A percentile compares a stretch with the other conserved stretches of the same genome.
Conservation (phyloP, 2,113 vertebrate genomes). For the Aegotheles bennettii region DNA sequence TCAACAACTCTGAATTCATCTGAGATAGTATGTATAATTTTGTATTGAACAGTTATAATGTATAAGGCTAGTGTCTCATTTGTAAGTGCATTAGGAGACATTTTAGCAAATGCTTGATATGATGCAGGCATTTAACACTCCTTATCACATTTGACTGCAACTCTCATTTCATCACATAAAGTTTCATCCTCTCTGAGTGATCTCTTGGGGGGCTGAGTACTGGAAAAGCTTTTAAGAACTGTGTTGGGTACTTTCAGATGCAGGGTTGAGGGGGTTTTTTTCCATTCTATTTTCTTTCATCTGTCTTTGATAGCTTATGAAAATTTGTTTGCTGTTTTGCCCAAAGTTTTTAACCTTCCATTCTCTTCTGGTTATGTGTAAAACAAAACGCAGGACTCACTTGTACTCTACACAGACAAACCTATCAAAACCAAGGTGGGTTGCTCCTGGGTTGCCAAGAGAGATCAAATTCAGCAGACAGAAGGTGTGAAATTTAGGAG, state of each 20-base stretch:
- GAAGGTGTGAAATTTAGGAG: conserved; percentile 29
- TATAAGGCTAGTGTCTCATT: background rate
- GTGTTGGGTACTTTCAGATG: conserved; percentile 20
- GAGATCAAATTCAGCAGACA: background rate
- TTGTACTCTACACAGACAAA: background rate
- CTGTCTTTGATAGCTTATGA: background rate
- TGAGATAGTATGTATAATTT: background rate
- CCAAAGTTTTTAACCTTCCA: background rate
- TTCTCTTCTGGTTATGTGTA: background rate
- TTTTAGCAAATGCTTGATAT: conserved; percentile 33
- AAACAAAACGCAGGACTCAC: background rate
- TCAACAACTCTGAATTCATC: background rate
- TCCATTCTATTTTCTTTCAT: background rate
- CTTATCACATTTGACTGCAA: background rate
- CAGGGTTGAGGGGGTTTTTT: background rate
- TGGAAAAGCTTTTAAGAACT: conserved; percentile 66
- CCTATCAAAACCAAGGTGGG: conserved; percentile 9
- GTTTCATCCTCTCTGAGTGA: conserved; percentile 59
- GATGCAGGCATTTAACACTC: conserved; percentile 47
- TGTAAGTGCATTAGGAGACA: background rate
- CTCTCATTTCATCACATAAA: conserved; percentile 58
- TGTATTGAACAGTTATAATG: background rate
- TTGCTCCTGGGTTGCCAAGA: background rate
- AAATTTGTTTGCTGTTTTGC: conserved; percentile 7
- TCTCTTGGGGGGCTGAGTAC: conserved; percentile 54